These are phyloP conservation scores for Orius laevigatus DNA, from an alignment of 1,140 invertebrate species.

Conservation along the genomic window DNA sequence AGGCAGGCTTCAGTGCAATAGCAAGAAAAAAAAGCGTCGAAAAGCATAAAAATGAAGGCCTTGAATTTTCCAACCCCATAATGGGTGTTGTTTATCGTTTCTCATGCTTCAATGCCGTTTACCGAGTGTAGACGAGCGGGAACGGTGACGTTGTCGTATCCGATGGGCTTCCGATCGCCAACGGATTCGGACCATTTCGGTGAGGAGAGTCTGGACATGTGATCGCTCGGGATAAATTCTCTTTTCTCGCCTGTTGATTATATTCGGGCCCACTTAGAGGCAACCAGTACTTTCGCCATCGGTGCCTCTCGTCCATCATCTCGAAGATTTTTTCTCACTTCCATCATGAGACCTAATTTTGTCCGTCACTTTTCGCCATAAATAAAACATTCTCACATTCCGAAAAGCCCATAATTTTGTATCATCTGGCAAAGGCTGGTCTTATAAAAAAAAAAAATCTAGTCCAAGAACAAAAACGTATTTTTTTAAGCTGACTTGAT, in stretches of 20 bases:
- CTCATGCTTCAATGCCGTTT: constrained; percentile 17
- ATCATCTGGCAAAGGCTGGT: no score
- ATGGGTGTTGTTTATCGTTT: not conserved
- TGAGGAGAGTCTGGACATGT: constrained; percentile 69
- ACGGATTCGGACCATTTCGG: constrained; percentile 67
- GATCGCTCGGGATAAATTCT: constrained; percentile 67
- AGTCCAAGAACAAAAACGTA: no score
- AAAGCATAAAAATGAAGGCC: not conserved
- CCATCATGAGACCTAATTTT: constrained; percentile 64
- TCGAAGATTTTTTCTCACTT: constrained; percentile 77
- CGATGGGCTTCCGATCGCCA: constrained; percentile 59
- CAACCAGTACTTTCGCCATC: constrained; percentile 88
- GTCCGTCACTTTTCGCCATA: no score
- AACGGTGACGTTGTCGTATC: constrained; percentile 95
- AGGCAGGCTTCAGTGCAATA: not conserved
- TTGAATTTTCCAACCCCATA: no score
- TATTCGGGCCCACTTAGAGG: constrained; percentile 76
- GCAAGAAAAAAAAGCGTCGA: no score
- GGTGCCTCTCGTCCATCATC: constrained; percentile 64
- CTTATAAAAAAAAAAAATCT: no score
- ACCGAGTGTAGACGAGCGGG: constrained; percentile 94
- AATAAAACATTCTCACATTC: no score
- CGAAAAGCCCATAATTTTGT: no score
- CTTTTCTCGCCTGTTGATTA: constrained; percentile 72
- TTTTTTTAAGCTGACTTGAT: no score